Evolutionary conservation across 2,888 invertebrate species (phyloP), one percentile per base, ranked within the genome.

Genomic region (Petrolisthes manimaculis): DNA sequence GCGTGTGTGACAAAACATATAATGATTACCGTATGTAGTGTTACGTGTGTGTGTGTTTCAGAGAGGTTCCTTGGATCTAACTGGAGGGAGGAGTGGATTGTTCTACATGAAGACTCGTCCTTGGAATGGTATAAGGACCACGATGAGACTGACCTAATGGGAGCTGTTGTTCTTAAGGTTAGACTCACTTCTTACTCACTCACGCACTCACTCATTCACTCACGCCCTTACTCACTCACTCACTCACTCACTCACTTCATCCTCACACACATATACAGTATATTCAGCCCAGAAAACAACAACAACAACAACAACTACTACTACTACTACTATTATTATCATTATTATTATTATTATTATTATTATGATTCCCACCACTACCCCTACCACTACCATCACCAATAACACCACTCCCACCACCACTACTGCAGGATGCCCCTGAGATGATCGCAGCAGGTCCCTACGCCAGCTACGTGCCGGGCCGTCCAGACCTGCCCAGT

Each of bases 41-140:
- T 37, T 37, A 37, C 37, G 37, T 37, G 37, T 37, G 37, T 37
- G 37, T 37, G 37, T 37, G 37, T 94, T 93, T 0, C 94, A 97
- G 97, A 96, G 91, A 96, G 96, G 93, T 95, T 96, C 92, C 94
- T 97, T 92, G 96, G 96, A 94, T 95, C 95, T 92, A 95, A 96
- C 53, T 97, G 97, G 97, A 95, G 96, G 56, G 96, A 96, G 93
- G 96, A 96, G 92, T 97, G 96, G 96, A 95, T 97, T 91, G 96
- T 96, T 80, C 94, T 97, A 3, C 96, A 96, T 93, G 96, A 96
- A 92, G 97, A 97, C 93, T 96, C 96, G 14, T 96, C 96, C n/a
- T 94, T 97, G 94, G 96, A 96, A n/a, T 96, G 96, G 95, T 97
- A 95, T 93, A 96, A 96, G 93, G 96, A 94, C 92, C 94, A 94